Base-by-base conservation (phyloP, 2,113 vertebrate genomes). In the Sciurus niger region DNA sequence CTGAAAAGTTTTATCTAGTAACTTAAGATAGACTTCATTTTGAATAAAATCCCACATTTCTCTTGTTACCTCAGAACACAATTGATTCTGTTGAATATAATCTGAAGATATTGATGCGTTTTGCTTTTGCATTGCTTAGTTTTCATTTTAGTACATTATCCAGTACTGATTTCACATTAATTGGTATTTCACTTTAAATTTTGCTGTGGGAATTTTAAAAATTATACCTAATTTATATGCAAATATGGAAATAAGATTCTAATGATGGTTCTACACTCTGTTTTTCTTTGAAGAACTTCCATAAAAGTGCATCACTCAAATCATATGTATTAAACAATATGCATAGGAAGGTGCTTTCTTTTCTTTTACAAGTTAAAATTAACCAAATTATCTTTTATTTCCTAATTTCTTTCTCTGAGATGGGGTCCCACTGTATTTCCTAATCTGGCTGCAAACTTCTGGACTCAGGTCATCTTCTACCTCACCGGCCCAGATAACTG, bases 171-270 rank as follows among this genome's bases (percentile, higher is more conserved):
- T 97, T 93, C 76, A 60, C 10, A 67, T 9, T 96, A 96, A 78
- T 95, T 94, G n/a, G 4, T 65, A 86, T 86, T 95, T 95, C 24
- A 53, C 93, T 65, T 97, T 94, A 96, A 11, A 32, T 53, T 60
- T 37, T 8, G 30, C 82, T 90, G 22, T 73, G 34, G 17, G 55
- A 73, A 87, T 96, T 95, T 95, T 14, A 68, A 90, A 97, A 96
- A 83, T 94, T 83, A 60, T 85, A 79, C 25, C 67, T 97, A 73
- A 65, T 92, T 83, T 95, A 96, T 83, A 90, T 83, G 94, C 63
- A 96, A 73, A 92, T 96, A 73, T 48, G 70, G 48, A 95, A 85
- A 34, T 30, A n/a, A n/a, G 67, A 92, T 58, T 88, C 18, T 16
- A 32, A 70, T 2, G 1, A n/a, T 6, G 0, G 37, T 72, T 95